A percentile compares a stretch with the other conserved stretches of the same genome.
phyloP scores from a whole-genome alignment of 2,797 vertebrate genomes.

The Pangasius larnaudii region DNA sequence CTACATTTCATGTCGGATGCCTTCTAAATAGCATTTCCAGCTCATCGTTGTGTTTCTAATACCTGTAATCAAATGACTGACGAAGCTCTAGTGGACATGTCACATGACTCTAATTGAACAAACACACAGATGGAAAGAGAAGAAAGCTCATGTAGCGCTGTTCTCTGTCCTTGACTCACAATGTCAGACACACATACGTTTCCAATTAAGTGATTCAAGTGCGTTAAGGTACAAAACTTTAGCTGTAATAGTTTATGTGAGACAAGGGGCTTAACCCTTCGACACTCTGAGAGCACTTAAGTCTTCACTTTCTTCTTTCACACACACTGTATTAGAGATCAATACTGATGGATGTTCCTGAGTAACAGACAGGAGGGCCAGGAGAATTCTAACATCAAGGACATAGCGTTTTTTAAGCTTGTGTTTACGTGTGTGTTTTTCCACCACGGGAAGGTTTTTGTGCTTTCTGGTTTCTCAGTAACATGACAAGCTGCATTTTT shows the following conservation, averaged over 20 bases:
- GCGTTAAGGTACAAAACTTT: conserved; percentile 68
- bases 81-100: not conserved
- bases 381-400: not conserved
- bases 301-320: conserved; percentile 63
- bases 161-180: conserved; percentile 35
- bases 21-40: not conserved
- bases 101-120: conserved; percentile 14
- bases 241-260: conserved; percentile 70
- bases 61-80: not conserved
- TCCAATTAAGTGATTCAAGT: conserved; percentile 26
- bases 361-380: not conserved
- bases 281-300: conserved; percentile 76
- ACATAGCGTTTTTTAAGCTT: not conserved
- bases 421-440: not conserved
- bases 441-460: not conserved
- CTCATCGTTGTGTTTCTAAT: not conserved
- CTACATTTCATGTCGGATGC: not conserved
- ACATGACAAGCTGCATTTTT: not conserved
- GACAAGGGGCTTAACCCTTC: conserved; percentile 74
- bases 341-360: not conserved
- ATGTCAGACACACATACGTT: conserved; percentile 30
- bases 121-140: conserved; percentile 10
- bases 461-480: not conserved
- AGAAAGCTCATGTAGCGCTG: conserved; percentile 6
- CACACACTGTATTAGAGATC: conserved; percentile 57